These are phyloP conservation scores for Hippocampus abdominalis DNA, from an alignment of 2,113 vertebrate species.

Conservation along the genomic window DNA sequence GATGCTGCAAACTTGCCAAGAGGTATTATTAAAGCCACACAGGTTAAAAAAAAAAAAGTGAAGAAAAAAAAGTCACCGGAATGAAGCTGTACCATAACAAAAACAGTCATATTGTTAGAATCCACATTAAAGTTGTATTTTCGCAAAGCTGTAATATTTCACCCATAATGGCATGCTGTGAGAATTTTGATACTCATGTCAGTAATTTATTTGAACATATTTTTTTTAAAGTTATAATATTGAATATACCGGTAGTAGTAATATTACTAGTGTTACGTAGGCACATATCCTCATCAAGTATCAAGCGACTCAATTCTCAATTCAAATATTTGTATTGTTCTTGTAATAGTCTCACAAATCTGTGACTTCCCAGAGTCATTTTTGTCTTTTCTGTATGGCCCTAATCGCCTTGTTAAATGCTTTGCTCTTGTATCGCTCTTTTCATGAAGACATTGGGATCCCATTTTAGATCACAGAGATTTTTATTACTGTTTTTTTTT, in stretches of 20 bases:
- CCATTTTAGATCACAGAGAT: constrained; percentile 16
- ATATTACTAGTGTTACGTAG: not conserved
- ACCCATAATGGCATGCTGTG: not conserved
- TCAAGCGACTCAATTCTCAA: not conserved
- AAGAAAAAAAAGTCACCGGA: not conserved
- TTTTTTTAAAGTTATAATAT: not conserved
- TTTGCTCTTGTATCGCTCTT: not conserved
- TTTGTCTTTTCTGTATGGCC: not conserved
- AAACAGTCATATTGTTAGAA: not conserved
- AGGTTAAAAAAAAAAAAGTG: not conserved
- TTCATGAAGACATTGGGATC: constrained; percentile 53
- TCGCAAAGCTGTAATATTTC: not conserved
- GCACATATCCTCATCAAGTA: not conserved
- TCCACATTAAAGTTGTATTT: not conserved
- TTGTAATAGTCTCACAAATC: not conserved
- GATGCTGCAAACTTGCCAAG: not conserved
- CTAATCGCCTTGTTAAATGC: not conserved
- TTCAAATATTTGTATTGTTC: not conserved
- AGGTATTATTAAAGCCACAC: not conserved
- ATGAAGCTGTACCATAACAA: not conserved
- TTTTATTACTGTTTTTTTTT: constrained; percentile 1
- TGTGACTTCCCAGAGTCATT: not conserved
- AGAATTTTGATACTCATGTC: no score
- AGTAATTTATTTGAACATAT: no score
- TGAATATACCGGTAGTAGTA: not conserved